Conservation (phyloP, 1,140 invertebrate genomes). For the Drosophila pachea region DNA sequence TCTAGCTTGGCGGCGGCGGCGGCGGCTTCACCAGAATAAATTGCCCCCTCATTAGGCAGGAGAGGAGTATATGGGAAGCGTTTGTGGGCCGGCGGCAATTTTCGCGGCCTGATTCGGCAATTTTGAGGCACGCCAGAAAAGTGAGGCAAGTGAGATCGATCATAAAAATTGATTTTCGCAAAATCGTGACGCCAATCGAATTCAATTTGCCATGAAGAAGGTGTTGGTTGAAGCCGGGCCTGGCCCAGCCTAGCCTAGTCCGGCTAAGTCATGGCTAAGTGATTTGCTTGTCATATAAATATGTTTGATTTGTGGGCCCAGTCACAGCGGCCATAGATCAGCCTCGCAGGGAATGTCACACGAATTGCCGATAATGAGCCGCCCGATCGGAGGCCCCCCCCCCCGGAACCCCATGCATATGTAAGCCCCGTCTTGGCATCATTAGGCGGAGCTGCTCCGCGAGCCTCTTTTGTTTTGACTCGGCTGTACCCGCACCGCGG, state of each 20-base stretch:
- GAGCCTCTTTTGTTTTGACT: slow-evolving; percentile 14
- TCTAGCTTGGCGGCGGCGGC: slow-evolving; percentile 44
- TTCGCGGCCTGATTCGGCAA: slow-evolving; percentile 67
- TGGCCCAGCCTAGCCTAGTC: too few species aligned
- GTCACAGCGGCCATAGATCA: slow-evolving; percentile 37
- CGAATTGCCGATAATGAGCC: slow-evolving; percentile 29
- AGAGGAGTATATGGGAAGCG: not conserved
- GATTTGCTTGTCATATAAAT: slow-evolving; percentile 70
- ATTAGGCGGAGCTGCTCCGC: slow-evolving; percentile 34
- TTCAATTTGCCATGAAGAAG: slow-evolving; percentile 61
- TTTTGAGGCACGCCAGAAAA: slow-evolving; percentile 61
- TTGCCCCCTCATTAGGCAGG: slow-evolving; percentile 42
- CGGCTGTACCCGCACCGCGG: slow-evolving; percentile 50
- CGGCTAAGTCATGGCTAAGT: slow-evolving; percentile 34
- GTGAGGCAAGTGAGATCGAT: slow-evolving; percentile 56
- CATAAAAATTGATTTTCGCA: slow-evolving; percentile 71
- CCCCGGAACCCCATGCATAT: too few species aligned
- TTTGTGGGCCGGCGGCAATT: slow-evolving; percentile 45
- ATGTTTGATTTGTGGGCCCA: slow-evolving; percentile 39
- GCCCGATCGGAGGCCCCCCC: too few species aligned
- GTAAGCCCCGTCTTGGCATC: slow-evolving; percentile 27
- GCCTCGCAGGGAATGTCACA: slow-evolving; percentile 33
- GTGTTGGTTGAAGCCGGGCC: slow-evolving; percentile 55
- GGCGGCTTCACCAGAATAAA: slow-evolving; percentile 46
- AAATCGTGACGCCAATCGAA: slow-evolving; percentile 71